Conservation (phyloP, 2,113 vertebrate genomes). For the Hippocampus abdominalis region DNA sequence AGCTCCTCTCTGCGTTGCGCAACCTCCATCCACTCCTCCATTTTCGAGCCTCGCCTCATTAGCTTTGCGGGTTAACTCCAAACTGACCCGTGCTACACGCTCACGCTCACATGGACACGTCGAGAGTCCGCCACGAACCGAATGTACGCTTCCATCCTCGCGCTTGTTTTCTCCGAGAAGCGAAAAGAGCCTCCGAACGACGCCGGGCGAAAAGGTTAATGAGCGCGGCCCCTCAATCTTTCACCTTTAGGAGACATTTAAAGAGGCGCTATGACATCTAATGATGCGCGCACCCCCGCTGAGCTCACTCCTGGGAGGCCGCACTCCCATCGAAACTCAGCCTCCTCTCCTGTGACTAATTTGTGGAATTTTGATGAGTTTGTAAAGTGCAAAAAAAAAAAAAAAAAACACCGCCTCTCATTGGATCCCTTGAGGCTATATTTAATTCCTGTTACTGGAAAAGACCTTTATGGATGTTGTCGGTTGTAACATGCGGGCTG, state of each 20-base stretch:
- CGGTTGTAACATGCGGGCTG: slow-evolving; percentile 47
- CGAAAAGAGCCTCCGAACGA: slow-evolving; percentile 1
- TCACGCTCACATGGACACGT: too few relatives aligned
- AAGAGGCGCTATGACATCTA: slow-evolving; percentile 28
- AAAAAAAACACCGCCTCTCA: slow-evolving; percentile 8
- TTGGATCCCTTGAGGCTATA: slow-evolving; percentile 26
- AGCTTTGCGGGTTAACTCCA: too few relatives aligned
- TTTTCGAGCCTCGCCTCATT: too few relatives aligned
- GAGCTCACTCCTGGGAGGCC: slow-evolving; percentile 26
- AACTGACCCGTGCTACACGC: too few relatives aligned
- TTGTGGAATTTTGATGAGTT: slow-evolving; percentile 38
- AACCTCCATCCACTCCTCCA: too few relatives aligned
- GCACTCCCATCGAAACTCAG: slow-evolving; percentile 9
- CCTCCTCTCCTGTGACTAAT: slow-evolving; percentile 33
- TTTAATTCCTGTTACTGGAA: slow-evolving; percentile 22
- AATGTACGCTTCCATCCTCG: too few relatives aligned
- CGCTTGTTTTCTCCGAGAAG: background rate
- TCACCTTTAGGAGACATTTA: slow-evolving; percentile 18
- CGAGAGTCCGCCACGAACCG: too few relatives aligned
- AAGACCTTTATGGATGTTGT: slow-evolving; percentile 16
- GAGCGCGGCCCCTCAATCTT: background rate
- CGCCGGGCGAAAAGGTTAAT: background rate
- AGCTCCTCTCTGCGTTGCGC: too few relatives aligned
- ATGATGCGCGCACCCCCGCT: slow-evolving; percentile 24
- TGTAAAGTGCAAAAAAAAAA: slow-evolving; percentile 18